phyloP scores from a whole-genome alignment of 2,113 vertebrate genomes.

The Gallinago paraguaiae region DNA sequence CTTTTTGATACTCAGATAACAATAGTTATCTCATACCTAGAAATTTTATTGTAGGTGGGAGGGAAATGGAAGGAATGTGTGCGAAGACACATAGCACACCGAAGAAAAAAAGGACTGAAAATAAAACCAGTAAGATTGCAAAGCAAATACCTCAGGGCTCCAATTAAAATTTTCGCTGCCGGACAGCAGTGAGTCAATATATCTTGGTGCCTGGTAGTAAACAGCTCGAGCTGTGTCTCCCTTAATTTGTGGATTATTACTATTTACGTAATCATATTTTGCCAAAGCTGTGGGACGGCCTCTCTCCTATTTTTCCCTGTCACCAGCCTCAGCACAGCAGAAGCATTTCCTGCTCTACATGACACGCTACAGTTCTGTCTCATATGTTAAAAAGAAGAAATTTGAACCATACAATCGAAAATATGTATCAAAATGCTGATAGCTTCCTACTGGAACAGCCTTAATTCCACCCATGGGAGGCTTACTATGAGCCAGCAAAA shows the following conservation, averaged over 20 bases:
- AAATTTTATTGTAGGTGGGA: not conserved
- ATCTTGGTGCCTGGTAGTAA: not conserved
- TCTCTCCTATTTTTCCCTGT: not conserved
- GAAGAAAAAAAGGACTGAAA: not conserved
- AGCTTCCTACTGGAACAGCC: not conserved
- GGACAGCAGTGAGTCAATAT: not conserved
- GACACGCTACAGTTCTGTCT: not conserved
- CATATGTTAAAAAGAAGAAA: not conserved
- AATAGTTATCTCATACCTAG: not conserved
- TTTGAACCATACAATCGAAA: not conserved
- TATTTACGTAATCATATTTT: not conserved
- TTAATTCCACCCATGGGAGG: not conserved
- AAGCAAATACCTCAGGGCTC: not conserved
- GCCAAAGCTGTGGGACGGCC: not conserved
- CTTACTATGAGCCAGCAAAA: not conserved
- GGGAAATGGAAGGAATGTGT: not conserved
- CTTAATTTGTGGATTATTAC: not conserved
- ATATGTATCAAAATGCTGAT: fast-evolving
- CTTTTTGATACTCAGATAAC: not conserved
- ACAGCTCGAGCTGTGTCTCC: not conserved
- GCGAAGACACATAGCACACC: not conserved
- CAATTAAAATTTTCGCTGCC: not conserved
- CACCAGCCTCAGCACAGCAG: not conserved
- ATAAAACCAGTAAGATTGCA: not conserved
- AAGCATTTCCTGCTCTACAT: not conserved